phyloP scores from a whole-genome alignment of 92 coral and sea anemone species.

The Galaxea fascicularis region DNA sequence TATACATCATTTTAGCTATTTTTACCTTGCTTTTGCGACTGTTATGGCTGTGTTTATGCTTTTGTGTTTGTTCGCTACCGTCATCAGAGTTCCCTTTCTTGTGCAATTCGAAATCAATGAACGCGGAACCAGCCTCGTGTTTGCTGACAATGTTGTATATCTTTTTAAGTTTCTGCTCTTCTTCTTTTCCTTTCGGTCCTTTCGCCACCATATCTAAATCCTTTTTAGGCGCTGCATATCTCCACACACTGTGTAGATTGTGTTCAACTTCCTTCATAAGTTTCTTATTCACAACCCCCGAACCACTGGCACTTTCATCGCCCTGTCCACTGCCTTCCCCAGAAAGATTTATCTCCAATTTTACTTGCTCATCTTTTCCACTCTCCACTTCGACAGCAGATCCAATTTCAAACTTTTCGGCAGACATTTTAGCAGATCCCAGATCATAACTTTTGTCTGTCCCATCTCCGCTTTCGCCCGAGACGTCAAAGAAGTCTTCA shows the following conservation, averaged over 20 bases:
- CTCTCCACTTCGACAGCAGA: constrained; percentile 6
- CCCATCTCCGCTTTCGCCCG: constrained; percentile 19
- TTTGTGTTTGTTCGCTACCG: background rate
- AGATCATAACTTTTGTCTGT: background rate
- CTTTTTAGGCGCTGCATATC: constrained; percentile 51
- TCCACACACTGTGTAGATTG: constrained; percentile 45
- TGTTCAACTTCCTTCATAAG: constrained; percentile 55
- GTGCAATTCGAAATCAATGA: constrained; percentile 27
- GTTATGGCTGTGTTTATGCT: constrained; percentile 1
- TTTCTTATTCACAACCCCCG: constrained; percentile 15
- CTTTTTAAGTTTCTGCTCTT: constrained; percentile 29
- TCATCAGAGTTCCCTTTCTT: background rate
- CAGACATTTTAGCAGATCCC: constrained; percentile 16
- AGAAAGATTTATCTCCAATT: constrained; percentile 1
- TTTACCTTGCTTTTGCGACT: constrained; percentile 42
- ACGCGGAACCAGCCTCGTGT: constrained; percentile 49
- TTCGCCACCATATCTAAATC: constrained; percentile 57
- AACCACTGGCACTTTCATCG: constrained; percentile 27
- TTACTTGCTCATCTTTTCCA: background rate
- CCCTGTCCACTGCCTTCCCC: constrained; percentile 10
- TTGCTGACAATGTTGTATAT: constrained; percentile 43
- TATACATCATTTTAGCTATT: background rate
- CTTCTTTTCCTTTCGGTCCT: constrained; percentile 51
- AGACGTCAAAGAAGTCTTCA: background rate
- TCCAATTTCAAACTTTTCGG: background rate